Evolutionary conservation across 1,140 invertebrate genomes (phyloP).

Genomic region (Tetramorium alpestre): DNA sequence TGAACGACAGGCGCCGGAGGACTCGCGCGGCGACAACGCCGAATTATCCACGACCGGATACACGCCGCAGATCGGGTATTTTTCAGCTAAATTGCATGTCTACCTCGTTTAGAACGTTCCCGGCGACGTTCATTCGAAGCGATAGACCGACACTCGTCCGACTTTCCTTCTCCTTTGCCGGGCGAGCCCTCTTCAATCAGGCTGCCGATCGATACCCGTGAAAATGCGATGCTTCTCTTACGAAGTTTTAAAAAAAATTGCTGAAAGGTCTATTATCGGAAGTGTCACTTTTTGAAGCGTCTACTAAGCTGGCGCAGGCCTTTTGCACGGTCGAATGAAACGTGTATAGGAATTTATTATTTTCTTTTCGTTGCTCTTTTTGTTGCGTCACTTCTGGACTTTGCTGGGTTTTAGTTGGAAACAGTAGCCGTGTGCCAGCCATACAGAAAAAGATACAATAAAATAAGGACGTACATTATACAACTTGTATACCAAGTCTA

Average conservation of each 20-base stretch:
- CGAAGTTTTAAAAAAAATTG: conserved; percentile 17
- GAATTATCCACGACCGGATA: conserved; percentile 33
- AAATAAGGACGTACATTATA: neutral
- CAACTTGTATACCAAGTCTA: neutral
- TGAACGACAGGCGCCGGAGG: conserved; percentile 68
- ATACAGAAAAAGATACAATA: neutral
- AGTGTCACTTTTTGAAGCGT: neutral
- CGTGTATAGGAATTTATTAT: too few relatives aligned
- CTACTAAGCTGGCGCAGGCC: neutral
- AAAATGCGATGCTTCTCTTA: neutral
- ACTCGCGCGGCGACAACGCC: conserved; percentile 11
- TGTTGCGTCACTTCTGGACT: neutral
- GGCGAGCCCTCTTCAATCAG: conserved; percentile 4
- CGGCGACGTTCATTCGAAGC: conserved; percentile 24
- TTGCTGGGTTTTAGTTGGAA: neutral
- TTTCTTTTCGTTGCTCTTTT: neutral
- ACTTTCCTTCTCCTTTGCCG: neutral
- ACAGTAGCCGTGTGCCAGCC: neutral
- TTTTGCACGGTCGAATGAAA: neutral
- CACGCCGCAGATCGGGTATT: conserved; percentile 5
- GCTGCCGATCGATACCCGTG: conserved; percentile 12
- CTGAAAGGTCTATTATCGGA: conserved; percentile 11
- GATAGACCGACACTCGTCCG: conserved; percentile 26
- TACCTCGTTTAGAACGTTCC: conserved; percentile 20
- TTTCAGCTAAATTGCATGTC: conserved; percentile 42